Conservation (phyloP, 2,888 invertebrate species). For the Allolobophora icterica region DNA sequence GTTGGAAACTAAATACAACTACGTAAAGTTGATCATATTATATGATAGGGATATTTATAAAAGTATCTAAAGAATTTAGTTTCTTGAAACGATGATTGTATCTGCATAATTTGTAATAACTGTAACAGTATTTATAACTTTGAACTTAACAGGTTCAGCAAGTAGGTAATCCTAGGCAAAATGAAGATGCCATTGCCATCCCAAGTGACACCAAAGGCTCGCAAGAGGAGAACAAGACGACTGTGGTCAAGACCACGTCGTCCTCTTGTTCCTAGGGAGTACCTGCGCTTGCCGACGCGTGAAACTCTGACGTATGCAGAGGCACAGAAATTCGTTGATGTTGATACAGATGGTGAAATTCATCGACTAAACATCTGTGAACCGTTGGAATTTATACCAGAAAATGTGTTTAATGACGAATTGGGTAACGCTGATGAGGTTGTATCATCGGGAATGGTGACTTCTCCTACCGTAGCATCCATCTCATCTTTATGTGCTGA, state of each 20-base stretch:
- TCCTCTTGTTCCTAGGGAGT: slow-evolving; percentile 7
- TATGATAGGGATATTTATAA: not conserved
- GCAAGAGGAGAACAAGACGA: slow-evolving; percentile 10
- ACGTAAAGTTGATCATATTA: not conserved
- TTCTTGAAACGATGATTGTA: not conserved
- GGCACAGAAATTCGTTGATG: slow-evolving; percentile 83
- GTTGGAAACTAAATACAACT: not conserved
- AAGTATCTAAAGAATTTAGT: not conserved
- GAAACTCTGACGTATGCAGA: slow-evolving; percentile 83
- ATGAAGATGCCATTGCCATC: not conserved
- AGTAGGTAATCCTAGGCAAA: not conserved
- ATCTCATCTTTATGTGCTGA: not conserved
- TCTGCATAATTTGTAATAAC: not conserved
- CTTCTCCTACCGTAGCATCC: not conserved
- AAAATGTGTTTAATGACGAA: slow-evolving; percentile 55
- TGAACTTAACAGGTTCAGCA: slow-evolving; percentile 17
- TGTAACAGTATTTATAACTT: not conserved
- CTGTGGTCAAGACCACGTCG: not conserved
- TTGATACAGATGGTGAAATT: slow-evolving; percentile 82
- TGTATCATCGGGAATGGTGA: not conserved
- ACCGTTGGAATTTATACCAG: slow-evolving; percentile 65
- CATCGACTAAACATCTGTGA: slow-evolving; percentile 71
- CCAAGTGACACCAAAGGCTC: not conserved
- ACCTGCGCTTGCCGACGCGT: slow-evolving; percentile 61
- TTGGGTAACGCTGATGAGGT: slow-evolving; percentile 58